Evolutionary conservation across 2,888 invertebrate species (phyloP), one percentile per base, ranked within the genome.

Genomic region (Pheosia gnoma): DNA sequence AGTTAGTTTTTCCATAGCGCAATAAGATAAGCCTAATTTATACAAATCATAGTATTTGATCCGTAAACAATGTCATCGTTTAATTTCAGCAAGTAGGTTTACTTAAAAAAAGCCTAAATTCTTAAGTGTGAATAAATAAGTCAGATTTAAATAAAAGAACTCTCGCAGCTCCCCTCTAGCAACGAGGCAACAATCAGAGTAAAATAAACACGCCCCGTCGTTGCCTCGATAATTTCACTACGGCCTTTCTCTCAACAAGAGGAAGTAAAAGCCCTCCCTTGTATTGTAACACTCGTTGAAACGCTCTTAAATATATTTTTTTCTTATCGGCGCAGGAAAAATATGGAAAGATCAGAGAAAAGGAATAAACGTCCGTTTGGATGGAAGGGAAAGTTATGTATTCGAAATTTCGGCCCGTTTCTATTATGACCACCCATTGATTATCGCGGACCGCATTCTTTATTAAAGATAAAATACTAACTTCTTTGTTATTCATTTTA

Each of bases 121-220:
- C 49, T 9, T 45, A 47, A n/a, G 51, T 25, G 25, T 6, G 7
- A 25, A 51, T 25, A 51, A 51, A 25, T 51, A 51, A 3, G 25
- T 25, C 51, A 51, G 25, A 51, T 51, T 51, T 51, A 51, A 51
- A 51, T 8, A 51, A 51, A 25, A 51, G 2, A 25, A 25, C 51
- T 7, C 8, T 51, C 51, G 8, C 3, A 51, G 25, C 47, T n/a
- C 47, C 47, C 10, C 51, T 4, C 25, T 9, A 53, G 9, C 53
- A 8, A 11, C 10, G 53, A 37, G 53, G 51, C 9, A 53, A 53
- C 53, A 53, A 53, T 53, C 53, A 53, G 11, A 53, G 53, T 53
- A 37, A 53, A 53, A 53, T 53, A 53, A 53, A 53, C 53, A 53
- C 38, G 53, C 37, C 53, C 53, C 10, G 53, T 37, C 37, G 53